Percentiles rank a stretch among this genome's conserved stretches.
phyloP scores from a whole-genome alignment of 2,797 vertebrate genomes.

The Hafferia zeledoni region DNA sequence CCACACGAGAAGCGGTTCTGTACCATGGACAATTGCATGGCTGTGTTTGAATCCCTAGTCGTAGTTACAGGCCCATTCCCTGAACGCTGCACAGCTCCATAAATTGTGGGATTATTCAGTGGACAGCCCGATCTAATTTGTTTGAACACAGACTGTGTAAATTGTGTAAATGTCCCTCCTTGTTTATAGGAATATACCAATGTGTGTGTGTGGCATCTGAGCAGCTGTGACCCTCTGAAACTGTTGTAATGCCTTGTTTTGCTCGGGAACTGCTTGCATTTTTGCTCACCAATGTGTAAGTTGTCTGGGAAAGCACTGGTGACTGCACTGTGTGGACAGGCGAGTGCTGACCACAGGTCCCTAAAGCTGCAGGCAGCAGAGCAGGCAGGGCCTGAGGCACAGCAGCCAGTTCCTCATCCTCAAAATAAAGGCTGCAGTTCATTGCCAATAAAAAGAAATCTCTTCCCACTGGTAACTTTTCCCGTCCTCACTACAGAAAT shows the following conservation, averaged over 20 bases:
- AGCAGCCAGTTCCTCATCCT: slow-evolving; percentile 39
- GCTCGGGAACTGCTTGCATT: slow-evolving; percentile 77
- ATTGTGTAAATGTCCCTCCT: slow-evolving; percentile 75
- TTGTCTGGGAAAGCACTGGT: slow-evolving; percentile 80
- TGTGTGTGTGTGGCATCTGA: slow-evolving; percentile 75
- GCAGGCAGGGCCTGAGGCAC: slow-evolving; percentile 13
- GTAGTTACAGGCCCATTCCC: slow-evolving; percentile 58
- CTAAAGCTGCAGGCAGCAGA: background rate
- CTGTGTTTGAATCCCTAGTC: slow-evolving; percentile 47
- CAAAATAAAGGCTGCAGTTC: slow-evolving; percentile 21
- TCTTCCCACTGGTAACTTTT: slow-evolving; percentile 2
- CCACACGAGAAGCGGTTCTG: slow-evolving; percentile 75
- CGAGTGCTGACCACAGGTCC: background rate
- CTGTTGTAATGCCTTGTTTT: slow-evolving; percentile 78
- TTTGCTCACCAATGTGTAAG: slow-evolving; percentile 72
- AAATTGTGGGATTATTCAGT: slow-evolving; percentile 70
- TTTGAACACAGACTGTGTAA: slow-evolving; percentile 83
- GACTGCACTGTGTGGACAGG: slow-evolving; percentile 53
- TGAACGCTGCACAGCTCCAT: slow-evolving; percentile 65
- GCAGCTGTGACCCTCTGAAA: slow-evolving; percentile 75
- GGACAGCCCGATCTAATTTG: slow-evolving; percentile 77
- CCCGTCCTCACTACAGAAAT: background rate
- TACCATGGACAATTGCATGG: slow-evolving; percentile 75
- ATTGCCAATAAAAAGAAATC: background rate
- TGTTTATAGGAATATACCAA: slow-evolving; percentile 80